Evolutionary conservation across 2,113 vertebrate genomes (phyloP), one percentile per base, ranked within the genome.

Genomic region (Heteronetta atricapilla): DNA sequence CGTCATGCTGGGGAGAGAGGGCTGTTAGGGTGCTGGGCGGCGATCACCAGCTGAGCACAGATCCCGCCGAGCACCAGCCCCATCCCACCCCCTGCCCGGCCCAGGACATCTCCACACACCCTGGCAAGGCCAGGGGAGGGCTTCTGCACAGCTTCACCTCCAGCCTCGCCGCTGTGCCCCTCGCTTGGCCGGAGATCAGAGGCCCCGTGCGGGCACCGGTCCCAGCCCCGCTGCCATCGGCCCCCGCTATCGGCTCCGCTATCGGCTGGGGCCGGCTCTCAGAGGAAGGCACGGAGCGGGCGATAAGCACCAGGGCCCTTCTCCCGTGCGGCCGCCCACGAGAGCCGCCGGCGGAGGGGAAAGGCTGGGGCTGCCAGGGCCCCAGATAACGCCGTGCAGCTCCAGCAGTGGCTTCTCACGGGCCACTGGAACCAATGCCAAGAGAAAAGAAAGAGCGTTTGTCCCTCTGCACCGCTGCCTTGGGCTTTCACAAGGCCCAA

Each of bases 1-100:
- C 98, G 10, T 99, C 98, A 6, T 99, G 99, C 99, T 99, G 98
- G 62, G 75, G 76, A 90, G 84, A 97, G 86, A 96, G 62, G 22
- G 66, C 23, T 0, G 18, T 95, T 79, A 95, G 69, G 34, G 7
- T 28, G 26, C 66, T 1, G 26, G 60, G 50, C 0, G 0, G 42
- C 0, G 2, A 46, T 46, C 44, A 46, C 44, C 44, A 46, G 44
- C 44, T 48, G 46, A 22, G 46, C 46, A 48, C 20, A 10, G 10
- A 48, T 48, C 46, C 46, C 21, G 46, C 46, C 11, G 46, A 48
- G 10, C 46, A 21, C 46, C 46, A 64, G 26, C 26, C 38, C 38
- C 26, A 29, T 64, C 36, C 62, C 8, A 28, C 16, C 14, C 15
- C 53, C 53, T 55, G 53, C 28, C 28, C 28, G 15, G 28, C 23